Conservation (phyloP, 1,140 invertebrate species). For the Calliopsis andreniformis region DNA sequence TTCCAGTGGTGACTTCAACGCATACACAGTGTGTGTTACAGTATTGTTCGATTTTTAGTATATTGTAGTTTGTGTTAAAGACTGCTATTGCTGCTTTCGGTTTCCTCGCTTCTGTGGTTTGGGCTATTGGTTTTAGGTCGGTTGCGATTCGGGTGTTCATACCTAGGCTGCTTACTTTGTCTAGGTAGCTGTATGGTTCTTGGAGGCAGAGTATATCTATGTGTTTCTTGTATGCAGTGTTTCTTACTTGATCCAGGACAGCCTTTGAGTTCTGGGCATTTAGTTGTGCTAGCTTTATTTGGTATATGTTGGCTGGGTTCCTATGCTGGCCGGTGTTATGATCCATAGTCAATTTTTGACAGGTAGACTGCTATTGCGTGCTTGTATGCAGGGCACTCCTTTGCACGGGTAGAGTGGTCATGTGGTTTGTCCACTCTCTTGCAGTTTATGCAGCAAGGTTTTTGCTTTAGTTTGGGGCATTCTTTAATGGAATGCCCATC, state of each 20-base stretch:
- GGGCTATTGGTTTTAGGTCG: too few relatives aligned
- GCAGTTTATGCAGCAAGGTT: neutral
- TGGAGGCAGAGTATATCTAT: neutral
- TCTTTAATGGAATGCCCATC: neutral
- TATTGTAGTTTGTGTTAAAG: neutral
- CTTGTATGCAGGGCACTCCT: slow-evolving; percentile 1
- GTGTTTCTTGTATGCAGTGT: neutral
- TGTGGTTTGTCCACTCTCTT: neutral
- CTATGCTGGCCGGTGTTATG: neutral
- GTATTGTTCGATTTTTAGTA: neutral
- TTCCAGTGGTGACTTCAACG: too few relatives aligned
- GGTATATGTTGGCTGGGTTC: neutral
- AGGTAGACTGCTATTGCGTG: neutral
- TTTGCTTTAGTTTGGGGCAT: neutral
- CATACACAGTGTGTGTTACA: neutral
- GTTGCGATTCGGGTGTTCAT: neutral
- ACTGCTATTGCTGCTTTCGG: neutral
- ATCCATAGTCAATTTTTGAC: neutral
- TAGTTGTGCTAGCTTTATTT: neutral
- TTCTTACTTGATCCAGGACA: neutral
- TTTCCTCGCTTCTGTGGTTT: neutral
- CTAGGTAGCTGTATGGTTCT: neutral
- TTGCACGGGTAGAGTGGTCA: neutral
- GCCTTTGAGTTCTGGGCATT: neutral
- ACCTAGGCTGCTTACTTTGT: neutral